Conservation (phyloP, 1,140 invertebrate genomes). For the Aphaenogaster ashmeadi region DNA sequence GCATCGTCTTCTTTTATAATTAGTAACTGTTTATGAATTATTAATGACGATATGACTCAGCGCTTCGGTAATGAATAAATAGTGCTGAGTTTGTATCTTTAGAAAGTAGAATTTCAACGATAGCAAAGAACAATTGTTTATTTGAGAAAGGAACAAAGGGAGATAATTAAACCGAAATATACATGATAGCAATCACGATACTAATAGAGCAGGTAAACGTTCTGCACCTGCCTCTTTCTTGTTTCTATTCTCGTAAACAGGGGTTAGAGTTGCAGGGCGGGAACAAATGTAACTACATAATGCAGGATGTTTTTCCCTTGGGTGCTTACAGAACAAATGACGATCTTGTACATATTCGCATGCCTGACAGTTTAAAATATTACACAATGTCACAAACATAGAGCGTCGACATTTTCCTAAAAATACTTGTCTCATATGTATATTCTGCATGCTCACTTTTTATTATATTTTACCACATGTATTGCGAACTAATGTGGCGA, state of each 20-base stretch:
- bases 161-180: not conserved
- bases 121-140: not conserved
- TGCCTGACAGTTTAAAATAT: not conserved
- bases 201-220: constrained; percentile 9
- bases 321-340: not conserved
- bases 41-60: constrained; percentile 35
- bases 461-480: constrained; percentile 22
- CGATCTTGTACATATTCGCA: not conserved
- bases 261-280: not conserved
- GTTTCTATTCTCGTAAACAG: not conserved
- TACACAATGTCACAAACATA: not conserved
- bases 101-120: not conserved
- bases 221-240: not conserved
- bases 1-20: constrained; percentile 24
- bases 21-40: constrained; percentile 52
- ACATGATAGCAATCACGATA: not conserved
- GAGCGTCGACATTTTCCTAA: not conserved
- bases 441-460: constrained; percentile 19
- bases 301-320: not conserved
- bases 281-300: constrained; percentile 27
- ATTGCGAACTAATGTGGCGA: constrained; percentile 42
- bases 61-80: constrained; percentile 37
- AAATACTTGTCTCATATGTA: not conserved
- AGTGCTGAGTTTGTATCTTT: not conserved
- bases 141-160: not conserved